phyloP scores from a whole-genome alignment of 2,888 invertebrate species.

The Flabesymbios commensalis region DNA sequence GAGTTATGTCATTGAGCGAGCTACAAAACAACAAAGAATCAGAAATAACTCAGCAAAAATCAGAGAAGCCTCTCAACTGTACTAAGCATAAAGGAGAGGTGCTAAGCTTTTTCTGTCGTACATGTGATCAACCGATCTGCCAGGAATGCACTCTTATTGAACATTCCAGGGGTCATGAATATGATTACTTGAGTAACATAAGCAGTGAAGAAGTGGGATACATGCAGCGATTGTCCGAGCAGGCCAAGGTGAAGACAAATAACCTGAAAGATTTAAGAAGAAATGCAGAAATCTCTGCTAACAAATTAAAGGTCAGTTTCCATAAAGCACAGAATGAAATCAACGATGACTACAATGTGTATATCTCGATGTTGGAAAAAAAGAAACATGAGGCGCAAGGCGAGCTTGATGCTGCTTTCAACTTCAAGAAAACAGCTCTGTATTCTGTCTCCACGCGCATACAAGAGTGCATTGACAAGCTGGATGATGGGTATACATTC shows the following conservation, averaged over 20 bases:
- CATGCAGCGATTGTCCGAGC: constrained; percentile 76
- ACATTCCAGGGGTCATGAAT: constrained; percentile 53
- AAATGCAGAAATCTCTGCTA: constrained; percentile 78
- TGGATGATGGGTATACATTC: constrained; percentile 76
- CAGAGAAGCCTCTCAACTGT: constrained; percentile 70
- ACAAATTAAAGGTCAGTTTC: constrained; percentile 61
- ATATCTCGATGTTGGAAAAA: constrained; percentile 93
- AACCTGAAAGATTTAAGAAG: constrained; percentile 85
- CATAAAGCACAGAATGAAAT: constrained; percentile 68
- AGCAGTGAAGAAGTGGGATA: constrained; percentile 73
- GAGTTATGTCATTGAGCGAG: constrained; percentile 72
- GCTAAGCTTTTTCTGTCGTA: constrained; percentile 90
- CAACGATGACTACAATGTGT: constrained; percentile 94
- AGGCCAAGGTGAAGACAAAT: constrained; percentile 84
- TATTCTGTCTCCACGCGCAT: constrained; percentile 88
- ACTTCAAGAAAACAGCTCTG: constrained; percentile 74
- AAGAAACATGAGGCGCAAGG: constrained; percentile 90
- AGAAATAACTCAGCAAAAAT: constrained; percentile 63
- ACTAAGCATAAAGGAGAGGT: constrained; percentile 87
- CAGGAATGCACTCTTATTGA: constrained; percentile 91
- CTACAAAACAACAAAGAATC: constrained; percentile 65
- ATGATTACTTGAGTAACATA: constrained; percentile 45
- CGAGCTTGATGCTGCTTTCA: constrained; percentile 91
- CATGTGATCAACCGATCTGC: constrained; percentile 90
- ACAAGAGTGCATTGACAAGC: constrained; percentile 60